phyloP scores from a whole-genome alignment of 2,113 vertebrate species.

The Poeciliopsis occidentalis region DNA sequence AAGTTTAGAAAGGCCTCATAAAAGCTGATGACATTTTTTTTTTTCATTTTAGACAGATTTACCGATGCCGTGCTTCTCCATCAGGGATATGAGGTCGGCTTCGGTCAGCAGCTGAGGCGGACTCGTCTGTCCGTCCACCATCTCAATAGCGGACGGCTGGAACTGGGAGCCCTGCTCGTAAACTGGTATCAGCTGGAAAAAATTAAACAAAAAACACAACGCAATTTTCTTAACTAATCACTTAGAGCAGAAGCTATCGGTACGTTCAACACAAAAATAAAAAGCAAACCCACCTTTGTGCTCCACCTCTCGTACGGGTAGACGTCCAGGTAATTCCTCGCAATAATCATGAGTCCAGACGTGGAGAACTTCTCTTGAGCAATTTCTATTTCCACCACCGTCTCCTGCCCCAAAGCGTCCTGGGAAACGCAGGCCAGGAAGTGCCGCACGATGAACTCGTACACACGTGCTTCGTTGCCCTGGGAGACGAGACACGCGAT shows the following conservation, averaged over 20 bases:
- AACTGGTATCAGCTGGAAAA: conserved; percentile 87
- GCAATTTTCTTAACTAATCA: neutral
- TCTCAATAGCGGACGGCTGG: conserved; percentile 92
- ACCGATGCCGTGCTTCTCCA: conserved; percentile 99
- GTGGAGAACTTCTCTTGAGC: conserved; percentile 88
- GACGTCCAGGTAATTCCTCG: conserved; percentile 94
- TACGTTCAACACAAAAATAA: neutral
- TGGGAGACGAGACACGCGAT: conserved; percentile 52
- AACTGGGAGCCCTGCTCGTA: conserved; percentile 88
- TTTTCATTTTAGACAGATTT: conserved; percentile 4
- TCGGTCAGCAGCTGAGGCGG: conserved; percentile 95
- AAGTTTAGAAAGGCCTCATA: neutral
- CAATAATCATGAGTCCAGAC: conserved; percentile 93
- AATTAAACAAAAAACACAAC: neutral
- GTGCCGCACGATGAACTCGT: conserved; percentile 95
- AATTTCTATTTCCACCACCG: conserved; percentile 91
- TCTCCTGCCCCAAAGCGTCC: conserved; percentile 95
- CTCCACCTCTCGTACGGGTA: conserved; percentile 96
- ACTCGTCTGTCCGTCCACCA: conserved; percentile 95
- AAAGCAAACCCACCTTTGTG: conserved; percentile 84
- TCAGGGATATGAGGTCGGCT: conserved; percentile 96
- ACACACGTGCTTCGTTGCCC: conserved; percentile 91
- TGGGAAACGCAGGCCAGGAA: conserved; percentile 98
- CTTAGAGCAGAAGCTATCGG: neutral
- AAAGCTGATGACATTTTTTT: neutral